Conservation (phyloP, 1,140 invertebrate genomes). For the Cydia splendana region DNA sequence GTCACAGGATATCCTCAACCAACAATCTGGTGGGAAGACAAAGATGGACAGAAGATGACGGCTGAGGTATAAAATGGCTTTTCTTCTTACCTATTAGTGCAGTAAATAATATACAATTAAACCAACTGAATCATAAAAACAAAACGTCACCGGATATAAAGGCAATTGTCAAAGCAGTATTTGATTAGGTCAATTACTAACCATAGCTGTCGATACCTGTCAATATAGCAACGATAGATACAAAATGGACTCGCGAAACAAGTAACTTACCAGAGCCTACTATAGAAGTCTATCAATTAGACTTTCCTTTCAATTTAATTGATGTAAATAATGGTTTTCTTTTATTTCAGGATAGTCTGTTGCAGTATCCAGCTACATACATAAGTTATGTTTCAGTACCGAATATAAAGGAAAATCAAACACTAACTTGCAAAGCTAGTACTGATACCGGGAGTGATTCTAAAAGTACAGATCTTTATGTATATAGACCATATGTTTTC, state of each 20-base stretch:
- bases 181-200: no score
- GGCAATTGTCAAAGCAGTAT: no score
- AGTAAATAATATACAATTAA: no score
- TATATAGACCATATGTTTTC: slow-evolving; percentile 9
- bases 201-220: no score
- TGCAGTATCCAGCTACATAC: slow-evolving; percentile 6
- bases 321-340: background rate
- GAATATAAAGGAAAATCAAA: slow-evolving; percentile 9
- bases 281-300: no score
- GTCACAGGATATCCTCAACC: slow-evolving; percentile 53
- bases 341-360: slow-evolving; percentile 19
- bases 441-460: background rate
- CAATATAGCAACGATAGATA: no score
- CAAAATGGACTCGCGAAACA: no score
- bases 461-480: background rate
- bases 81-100: no score
- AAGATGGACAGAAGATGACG: background rate
- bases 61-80: background rate
- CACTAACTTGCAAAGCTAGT: background rate
- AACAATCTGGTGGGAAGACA: slow-evolving; percentile 51
- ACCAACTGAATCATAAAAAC: no score
- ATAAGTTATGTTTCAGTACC: slow-evolving; percentile 6
- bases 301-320: no score
- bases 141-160: no score
- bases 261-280: no score